These are phyloP conservation scores for Crypturellus tataupa DNA, from an alignment of 2,797 vertebrate genomes.

Conservation along the genomic window DNA sequence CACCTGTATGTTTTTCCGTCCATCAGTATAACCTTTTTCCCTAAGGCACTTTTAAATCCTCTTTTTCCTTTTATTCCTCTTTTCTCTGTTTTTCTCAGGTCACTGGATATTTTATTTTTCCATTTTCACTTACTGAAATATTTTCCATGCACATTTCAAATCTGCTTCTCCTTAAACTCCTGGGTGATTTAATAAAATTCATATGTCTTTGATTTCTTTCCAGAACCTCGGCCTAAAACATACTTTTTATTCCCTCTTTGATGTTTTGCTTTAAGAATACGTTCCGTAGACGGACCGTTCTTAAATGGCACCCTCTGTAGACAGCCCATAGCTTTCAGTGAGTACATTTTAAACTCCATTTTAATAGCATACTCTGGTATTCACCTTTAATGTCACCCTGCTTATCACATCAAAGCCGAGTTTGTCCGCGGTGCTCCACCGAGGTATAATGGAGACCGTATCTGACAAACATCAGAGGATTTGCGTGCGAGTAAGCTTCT, in stretches of 20 bases:
- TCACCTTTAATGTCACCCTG: slow-evolving; percentile 8
- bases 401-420: slow-evolving; percentile 12
- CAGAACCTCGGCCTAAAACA: slow-evolving; percentile 30
- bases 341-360: slow-evolving; percentile 25
- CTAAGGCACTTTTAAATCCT: neutral
- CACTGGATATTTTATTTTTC: neutral
- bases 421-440: neutral
- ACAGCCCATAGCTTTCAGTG: neutral
- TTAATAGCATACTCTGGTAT: neutral
- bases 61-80: neutral
- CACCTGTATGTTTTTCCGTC: neutral
- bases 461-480: neutral
- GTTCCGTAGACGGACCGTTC: slow-evolving; percentile 48
- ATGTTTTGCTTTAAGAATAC: slow-evolving; percentile 61
- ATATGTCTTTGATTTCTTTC: slow-evolving; percentile 46
- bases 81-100: neutral
- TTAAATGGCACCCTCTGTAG: slow-evolving; percentile 50
- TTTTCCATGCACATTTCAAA: slow-evolving; percentile 16
- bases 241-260: slow-evolving; percentile 48
- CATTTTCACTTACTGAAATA: neutral
- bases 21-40: neutral
- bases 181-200: slow-evolving; percentile 39
- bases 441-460: neutral
- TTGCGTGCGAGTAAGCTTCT: neutral
- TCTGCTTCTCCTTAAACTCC: slow-evolving; percentile 32